Evolutionary conservation across 2,797 vertebrate species (phyloP), one percentile per base, ranked within the genome.

Genomic region (Eospalax fontanierii): DNA sequence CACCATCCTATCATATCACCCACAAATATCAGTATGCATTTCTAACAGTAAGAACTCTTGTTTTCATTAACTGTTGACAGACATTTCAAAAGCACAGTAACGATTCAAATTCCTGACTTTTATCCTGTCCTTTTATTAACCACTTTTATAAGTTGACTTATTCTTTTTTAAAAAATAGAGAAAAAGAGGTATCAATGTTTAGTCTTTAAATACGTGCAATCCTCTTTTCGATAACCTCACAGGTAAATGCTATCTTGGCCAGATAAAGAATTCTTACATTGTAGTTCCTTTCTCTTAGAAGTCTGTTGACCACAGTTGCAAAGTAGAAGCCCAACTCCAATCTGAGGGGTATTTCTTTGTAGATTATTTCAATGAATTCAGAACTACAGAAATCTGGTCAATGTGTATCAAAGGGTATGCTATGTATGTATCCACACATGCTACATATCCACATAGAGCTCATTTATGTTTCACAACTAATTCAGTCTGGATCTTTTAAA

Each of bases 41-140:
- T 74, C 19, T 85, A 91, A 63, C 81, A 87, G 28, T 33, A 43
- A 87, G 18, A 30, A 14, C n/a, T 71, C 87, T 70, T 87, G 10
- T 59, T n/a, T 91, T 71, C 65, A 50, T 46, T 63, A 24, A 38
- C 28, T 86, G 10, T 26, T 80, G 76, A 26, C 28, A 89, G 54
- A 61, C 57, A 54, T 82, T 87, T 83, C 59, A 76, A 89, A 95
- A 78, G 78, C 50, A 89, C 19, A 22, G 12, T 50, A 82, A 76
- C 24, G 81, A 81, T 57, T 59, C 50, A 82, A 4, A 88, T 21
- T 35, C 2, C 46, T 91, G 50, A 8, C 43, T n/a, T 95, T 89
- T 6, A 38, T 24, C 5, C 14, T 9, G 50, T 61, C 16, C 30
- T 78, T 61, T 15, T 82, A 46, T 75, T 33, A 81, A 70, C 10